Evolutionary conservation across 2,113 vertebrate species (phyloP), one percentile per base, ranked within the genome.

Genomic region (Motacilla tschutschensis): DNA sequence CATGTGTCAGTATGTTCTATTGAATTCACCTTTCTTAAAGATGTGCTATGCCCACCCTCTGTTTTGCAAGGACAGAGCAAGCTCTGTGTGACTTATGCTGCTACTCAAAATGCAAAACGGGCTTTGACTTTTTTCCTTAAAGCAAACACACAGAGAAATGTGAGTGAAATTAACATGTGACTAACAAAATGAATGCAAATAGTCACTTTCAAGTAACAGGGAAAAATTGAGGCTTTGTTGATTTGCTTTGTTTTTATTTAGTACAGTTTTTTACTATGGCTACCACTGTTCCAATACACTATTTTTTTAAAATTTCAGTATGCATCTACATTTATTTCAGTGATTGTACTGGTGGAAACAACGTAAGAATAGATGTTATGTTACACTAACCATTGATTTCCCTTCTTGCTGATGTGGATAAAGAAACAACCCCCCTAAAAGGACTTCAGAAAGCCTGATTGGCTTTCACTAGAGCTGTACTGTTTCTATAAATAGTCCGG

Each of bases 401-500:
- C 35, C 26, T 74, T 85, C 63, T 67, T 81, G 50, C 44, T 53
- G 47, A 78, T 73, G 71, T 17, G 6, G 41, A 53, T 79, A 54
- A 44, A 76, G 65, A 70, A 92, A 76, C 24, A 85, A 71, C 17
- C 17, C 50, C 87, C 63, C 79, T 85, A 60, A 69, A 72, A 91
- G 47, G 82, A 64, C 65, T 60, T 69, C 33, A 86, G 77, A 66
- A 84, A 88, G 67, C 64, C 64, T 86, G 82, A 84, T 3, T 91
- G 62, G 75, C 75, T 95, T 95, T 92, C 79, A 66, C 79, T 70
- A 73, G 85, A 88, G 80, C 62, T 87, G 35, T 70, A 79, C 50
- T 0, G 2, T 72, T 91, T 88, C 90, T 94, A 86, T 91, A 84
- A 94, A 95, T 88, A 92, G 88, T 41, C 50, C 55, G 46, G 73